phyloP scores from a whole-genome alignment of 2,888 invertebrate species.

The Torymus tubicola region DNA sequence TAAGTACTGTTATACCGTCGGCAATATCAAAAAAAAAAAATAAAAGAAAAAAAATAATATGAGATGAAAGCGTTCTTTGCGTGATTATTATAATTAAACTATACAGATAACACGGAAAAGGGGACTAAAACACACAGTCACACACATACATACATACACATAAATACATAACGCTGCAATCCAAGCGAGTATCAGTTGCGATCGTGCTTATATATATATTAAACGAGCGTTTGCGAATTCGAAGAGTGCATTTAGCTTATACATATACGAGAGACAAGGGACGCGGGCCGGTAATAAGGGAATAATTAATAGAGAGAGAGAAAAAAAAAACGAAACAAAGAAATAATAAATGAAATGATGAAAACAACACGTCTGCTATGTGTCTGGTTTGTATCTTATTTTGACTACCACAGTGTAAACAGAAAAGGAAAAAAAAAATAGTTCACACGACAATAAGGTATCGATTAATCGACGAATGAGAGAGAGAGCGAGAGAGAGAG shows the following conservation, averaged over 20 bases:
- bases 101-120: no score
- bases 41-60: slow-evolving; percentile 28
- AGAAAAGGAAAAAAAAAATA: slow-evolving; percentile 61
- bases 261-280: slow-evolving; percentile 35
- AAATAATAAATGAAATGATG: slow-evolving; percentile 6
- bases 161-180: slow-evolving; percentile 6
- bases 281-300: slow-evolving; percentile 7
- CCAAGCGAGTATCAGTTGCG: slow-evolving; percentile 27
- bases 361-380: slow-evolving; percentile 47
- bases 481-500: no score
- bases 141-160: neutral
- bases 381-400: slow-evolving; percentile 59
- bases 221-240: slow-evolving; percentile 42
- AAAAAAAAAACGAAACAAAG: no score
- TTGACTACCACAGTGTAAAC: slow-evolving; percentile 59
- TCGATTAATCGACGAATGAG: slow-evolving; percentile 75
- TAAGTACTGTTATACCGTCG: slow-evolving; percentile 50
- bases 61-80: neutral
- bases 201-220: slow-evolving; percentile 24
- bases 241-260: slow-evolving; percentile 35
- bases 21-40: slow-evolving; percentile 47
- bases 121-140: neutral
- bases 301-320: slow-evolving; percentile 19
- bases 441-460: slow-evolving; percentile 77
- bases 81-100: no score